Percentiles rank a stretch among this genome's conserved stretches.
phyloP scores from a whole-genome alignment of 53 echinoderm and acorn worm species.

The Astropecten irregularis region DNA sequence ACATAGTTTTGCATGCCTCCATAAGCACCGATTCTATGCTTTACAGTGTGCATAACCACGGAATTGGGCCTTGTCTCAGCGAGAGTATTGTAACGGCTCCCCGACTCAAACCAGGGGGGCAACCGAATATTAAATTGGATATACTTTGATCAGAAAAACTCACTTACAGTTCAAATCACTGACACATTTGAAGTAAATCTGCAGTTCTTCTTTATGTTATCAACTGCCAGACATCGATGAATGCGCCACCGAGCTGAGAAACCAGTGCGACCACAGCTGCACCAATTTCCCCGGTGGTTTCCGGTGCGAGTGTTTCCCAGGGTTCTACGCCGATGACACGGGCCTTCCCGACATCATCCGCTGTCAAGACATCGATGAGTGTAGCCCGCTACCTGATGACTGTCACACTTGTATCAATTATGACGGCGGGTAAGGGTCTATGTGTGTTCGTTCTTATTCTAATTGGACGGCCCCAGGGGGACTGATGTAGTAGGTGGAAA shows the following conservation, averaged over 20 bases:
- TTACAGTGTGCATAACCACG: too few species aligned
- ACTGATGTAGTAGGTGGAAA: too few species aligned
- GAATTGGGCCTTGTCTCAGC: too few species aligned
- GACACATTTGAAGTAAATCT: too few species aligned
- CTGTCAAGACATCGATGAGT: slow-evolving; percentile 89
- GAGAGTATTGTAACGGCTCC: too few species aligned
- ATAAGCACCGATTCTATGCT: too few species aligned
- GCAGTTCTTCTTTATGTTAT: too few species aligned
- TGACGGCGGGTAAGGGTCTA: slow-evolving; percentile 85
- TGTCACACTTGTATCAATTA: slow-evolving; percentile 84
- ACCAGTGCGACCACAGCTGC: slow-evolving; percentile 85
- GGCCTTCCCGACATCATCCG: slow-evolving; percentile 32
- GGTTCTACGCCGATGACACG: slow-evolving; percentile 54
- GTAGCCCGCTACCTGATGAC: slow-evolving; percentile 66
- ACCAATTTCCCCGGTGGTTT: slow-evolving; percentile 93
- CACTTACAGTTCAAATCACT: too few species aligned
- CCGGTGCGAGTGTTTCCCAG: slow-evolving; percentile 81
- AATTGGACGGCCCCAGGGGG: neutral
- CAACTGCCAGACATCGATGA: slow-evolving; percentile 95
- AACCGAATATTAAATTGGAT: too few species aligned
- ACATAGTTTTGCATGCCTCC: too few species aligned
- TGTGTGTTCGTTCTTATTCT: neutral
- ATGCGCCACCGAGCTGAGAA: slow-evolving; percentile 80
- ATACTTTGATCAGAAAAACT: too few species aligned
- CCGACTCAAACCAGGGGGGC: too few species aligned